Conservation (phyloP, 2,888 invertebrate genomes). For the Pterobdella sp. region DNA sequence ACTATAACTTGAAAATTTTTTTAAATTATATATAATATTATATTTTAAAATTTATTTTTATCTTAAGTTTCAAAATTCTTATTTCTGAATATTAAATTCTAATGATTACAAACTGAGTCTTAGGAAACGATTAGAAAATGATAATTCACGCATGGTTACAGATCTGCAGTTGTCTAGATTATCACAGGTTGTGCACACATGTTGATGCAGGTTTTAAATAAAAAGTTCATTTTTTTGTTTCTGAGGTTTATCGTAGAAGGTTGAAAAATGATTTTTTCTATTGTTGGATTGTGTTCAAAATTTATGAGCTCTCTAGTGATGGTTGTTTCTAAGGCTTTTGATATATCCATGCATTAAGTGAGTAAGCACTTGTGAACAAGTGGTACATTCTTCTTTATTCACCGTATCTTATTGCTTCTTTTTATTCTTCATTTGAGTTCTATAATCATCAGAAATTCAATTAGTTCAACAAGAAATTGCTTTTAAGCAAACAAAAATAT, state of each 20-base stretch:
- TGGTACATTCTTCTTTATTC: neutral
- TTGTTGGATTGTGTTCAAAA: neutral
- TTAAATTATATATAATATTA: no score
- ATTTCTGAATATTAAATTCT: no score
- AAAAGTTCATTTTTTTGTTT: neutral
- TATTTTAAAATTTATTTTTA: no score
- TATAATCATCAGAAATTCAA: no score
- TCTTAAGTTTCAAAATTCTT: no score
- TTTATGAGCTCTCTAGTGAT: neutral
- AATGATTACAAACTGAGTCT: no score
- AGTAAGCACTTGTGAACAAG: constrained; percentile 13
- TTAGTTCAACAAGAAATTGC: neutral
- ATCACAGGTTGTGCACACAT: neutral
- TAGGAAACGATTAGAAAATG: neutral
- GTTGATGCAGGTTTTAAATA: neutral
- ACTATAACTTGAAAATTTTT: no score
- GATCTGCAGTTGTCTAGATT: neutral
- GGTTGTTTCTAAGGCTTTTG: constrained; percentile 3
- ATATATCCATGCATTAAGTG: constrained; percentile 4
- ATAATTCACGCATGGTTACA: constrained; percentile 5
- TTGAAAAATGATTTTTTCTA: neutral
- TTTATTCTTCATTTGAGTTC: no score
- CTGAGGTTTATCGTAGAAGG: no score
- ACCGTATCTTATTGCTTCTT: no score
- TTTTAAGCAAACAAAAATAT: no score